Evolutionary conservation across 2,888 invertebrate genomes (phyloP), one percentile per base, ranked within the genome.

Genomic region (Keiferia lycopersicella): DNA sequence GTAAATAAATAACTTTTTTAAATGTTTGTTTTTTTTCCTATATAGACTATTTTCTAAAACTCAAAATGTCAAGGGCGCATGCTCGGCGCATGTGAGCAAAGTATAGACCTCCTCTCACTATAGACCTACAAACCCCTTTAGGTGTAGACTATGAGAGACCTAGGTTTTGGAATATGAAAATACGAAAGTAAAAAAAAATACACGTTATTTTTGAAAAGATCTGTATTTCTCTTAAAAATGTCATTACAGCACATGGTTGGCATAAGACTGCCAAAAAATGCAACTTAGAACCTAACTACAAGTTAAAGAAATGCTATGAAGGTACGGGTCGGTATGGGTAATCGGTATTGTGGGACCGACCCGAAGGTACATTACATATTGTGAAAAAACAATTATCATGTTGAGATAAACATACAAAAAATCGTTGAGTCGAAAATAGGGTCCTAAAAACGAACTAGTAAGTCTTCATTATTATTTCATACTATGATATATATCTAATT

Each of bases 211-310:
- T 18, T 12, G n/a, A 11, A 50, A 50, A 50, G 50, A 20, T 50
- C 50, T 50, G 20, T 50, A 50, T 45, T n/a, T 50, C 20, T 18
- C 50, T 20, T 50, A 7, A 20, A 50, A 50, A 50, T 18, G 18
- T 50, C 20, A 50, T 50, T 50, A 50, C 50, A 20, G 50, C 20
- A 50, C 50, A 50, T 10, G 20, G 18, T 20, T 50, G 20, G 50
- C 18, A 18, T 11, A 18, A 50, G 10, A 8, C 20, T 50, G 50
- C 50, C 18, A 50, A 11, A 50, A 11, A 18, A 50, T 50, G 50
- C 10, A 50, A 50, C 50, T 50, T 50, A 50, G 10, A 48, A 48
- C 48, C 16, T 48, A 50, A 7, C 10, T 48, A 16, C 16, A 48
- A 18, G 48, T 18, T 48, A 50, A 50, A 50, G 18, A 50, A 50